Base-by-base conservation (phyloP, 2,797 vertebrate genomes). In the Sitta carolinensis region DNA sequence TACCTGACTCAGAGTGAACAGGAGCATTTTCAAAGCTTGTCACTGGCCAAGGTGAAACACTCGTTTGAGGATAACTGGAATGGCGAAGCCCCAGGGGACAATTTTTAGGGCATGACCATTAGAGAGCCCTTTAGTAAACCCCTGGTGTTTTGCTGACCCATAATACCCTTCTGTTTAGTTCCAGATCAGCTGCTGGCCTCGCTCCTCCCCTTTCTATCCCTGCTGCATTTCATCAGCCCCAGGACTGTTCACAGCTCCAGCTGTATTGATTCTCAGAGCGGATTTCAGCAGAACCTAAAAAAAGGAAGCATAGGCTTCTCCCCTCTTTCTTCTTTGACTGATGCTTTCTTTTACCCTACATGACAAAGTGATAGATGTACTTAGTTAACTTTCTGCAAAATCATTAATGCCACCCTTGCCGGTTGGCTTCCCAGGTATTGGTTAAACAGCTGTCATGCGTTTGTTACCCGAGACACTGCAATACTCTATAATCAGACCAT, bases 301-400 rank as follows among this genome's bases (percentile, higher is more conserved):
- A 95, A 87, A 36, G 83, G 69, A 97, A 96, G 89, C 11, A 18
- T 40, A 93, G 89, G 79, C 68, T 90, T 38, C 72, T 93, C 62
- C 77, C 57, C 32, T 96, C 69, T 97, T 97, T 81, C 88, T 84
- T 74, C 80, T 90, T 94, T 98, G 97, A 98, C 94, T 96, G 97
- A 98, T 98, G 92, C 26, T 70, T 97, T 97, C 95, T 96, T 97
- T 97, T 97, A 97, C 54, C 42, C 45, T 94, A 79, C 72, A 74
- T 97, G 97, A 97, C 97, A 98, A 97, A 97, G 95, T 97, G 97
- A 98, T 97, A 97, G 95, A 98, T 98, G 95, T 90, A 97, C 94
- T 98, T 98, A 94, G 96, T 98, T 98, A 98, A 95, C 95, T 97
- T 98, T 94, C 93, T 96, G 86, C 95, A 95, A 95, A 98, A 98